A percentile compares a stretch with the other conserved stretches of the same genome.
Evolutionary conservation across 2,888 invertebrate genomes (phyloP).

Genomic region (Lordiphosa fenestrarum): DNA sequence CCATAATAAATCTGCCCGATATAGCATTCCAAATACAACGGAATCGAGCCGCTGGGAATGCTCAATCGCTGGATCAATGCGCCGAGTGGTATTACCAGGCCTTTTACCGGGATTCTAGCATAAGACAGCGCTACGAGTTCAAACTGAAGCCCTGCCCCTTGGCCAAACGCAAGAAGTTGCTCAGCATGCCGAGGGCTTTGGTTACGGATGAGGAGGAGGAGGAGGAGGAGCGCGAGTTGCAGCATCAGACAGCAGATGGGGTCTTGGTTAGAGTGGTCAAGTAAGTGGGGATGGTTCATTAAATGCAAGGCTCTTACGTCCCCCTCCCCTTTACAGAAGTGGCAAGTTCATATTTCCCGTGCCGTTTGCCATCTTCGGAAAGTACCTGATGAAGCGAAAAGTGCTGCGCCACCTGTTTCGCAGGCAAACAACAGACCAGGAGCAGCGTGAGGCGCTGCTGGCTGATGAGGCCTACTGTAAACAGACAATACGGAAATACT

Average conservation of each 20-base stretch:
- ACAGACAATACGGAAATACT: slow-evolving; percentile 19
- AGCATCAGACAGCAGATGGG: too few species aligned
- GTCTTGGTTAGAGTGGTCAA: background rate
- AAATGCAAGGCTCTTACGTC: too few species aligned
- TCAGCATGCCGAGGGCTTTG: slow-evolving; percentile 3
- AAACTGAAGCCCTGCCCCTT: slow-evolving; percentile 30
- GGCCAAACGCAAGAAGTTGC: slow-evolving; percentile 21
- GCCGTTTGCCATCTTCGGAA: slow-evolving; percentile 26
- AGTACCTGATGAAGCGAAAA: slow-evolving; percentile 14
- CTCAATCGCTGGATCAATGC: slow-evolving; percentile 42
- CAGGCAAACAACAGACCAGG: background rate
- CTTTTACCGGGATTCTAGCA: slow-evolving; percentile 33
- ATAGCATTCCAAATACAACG: slow-evolving; percentile 44
- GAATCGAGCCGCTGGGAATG: background rate
- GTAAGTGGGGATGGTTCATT: slow-evolving; percentile 9
- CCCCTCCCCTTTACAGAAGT: slow-evolving; percentile 1
- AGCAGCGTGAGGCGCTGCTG: background rate
- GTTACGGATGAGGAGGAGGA: background rate
- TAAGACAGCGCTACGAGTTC: slow-evolving; percentile 34
- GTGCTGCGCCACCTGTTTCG: background rate
- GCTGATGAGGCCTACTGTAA: background rate
- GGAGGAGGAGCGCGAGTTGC: too few species aligned
- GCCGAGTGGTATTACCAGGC: slow-evolving; percentile 47
- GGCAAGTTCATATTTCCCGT: slow-evolving; percentile 47
- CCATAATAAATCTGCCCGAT: slow-evolving; percentile 38